Evolutionary conservation across 1,140 invertebrate genomes (phyloP), one percentile per base, ranked within the genome.

Genomic region (Tetramorium alpestre): DNA sequence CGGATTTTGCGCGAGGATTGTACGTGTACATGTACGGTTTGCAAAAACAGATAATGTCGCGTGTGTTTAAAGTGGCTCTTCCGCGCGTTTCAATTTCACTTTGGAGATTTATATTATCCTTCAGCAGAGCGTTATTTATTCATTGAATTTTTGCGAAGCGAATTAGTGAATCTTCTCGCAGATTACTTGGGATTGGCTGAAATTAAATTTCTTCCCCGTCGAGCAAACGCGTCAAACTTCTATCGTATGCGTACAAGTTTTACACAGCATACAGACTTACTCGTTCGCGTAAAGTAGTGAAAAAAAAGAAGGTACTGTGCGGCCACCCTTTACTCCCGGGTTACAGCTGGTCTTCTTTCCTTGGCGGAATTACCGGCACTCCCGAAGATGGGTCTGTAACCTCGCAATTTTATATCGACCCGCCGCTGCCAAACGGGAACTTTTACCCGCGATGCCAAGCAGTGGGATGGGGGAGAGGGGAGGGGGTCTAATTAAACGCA

Each of bases 341-440:
- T 60, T 73, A 60, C 54, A 47, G 41, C 80, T 73, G 54, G 80
- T 75, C 58, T 60, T 84, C 41, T 49, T 84, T 70, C 25, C 69
- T 41, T 16, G 80, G 54, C 41, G 13, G 13, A 75, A 84, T 84
- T 75, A 64, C 41, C 54, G 54, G 33, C 54, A 75, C 56, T 84
- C 44, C 8, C 41, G 56, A 82, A 73, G 80, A 84, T 84, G n/a
- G 54, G 54, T 41, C 54, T 62, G 38, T 62, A 84, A 75, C 25
- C 69, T 38, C 69, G 80, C 54, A 73, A 84, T 84, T 84, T 84
- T 84, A 84, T 73, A 82, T 73, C 67, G 38, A 58, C 25, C 62
- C 54, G 41, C 28, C 22, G 16, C 56, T 44, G 22, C 11, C 77
- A 18, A 82, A 82, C 38, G 44, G 10, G 25, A 70, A 70, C n/a